These are phyloP conservation scores for Anomalospiza imberbis DNA, from an alignment of 2,797 vertebrate species.

Conservation along the genomic window DNA sequence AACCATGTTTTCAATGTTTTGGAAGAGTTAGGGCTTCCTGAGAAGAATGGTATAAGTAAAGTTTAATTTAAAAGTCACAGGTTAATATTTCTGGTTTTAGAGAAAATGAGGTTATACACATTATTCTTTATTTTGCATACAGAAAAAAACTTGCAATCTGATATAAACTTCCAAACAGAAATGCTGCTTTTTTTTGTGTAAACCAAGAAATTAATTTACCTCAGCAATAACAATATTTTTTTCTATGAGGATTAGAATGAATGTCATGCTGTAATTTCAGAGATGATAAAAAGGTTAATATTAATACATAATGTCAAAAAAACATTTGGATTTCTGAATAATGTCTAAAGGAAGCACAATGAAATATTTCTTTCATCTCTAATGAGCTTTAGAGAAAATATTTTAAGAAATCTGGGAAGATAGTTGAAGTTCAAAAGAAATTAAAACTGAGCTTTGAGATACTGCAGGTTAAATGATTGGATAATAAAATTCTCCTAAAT, in stretches of 20 bases:
- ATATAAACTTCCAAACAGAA: neutral
- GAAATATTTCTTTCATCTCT: slow-evolving; percentile 45
- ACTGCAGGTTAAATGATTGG: neutral
- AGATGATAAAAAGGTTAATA: slow-evolving; percentile 18
- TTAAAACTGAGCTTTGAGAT: slow-evolving; percentile 21
- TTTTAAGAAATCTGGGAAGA: neutral
- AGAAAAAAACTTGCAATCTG: neutral
- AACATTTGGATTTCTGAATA: slow-evolving; percentile 12
- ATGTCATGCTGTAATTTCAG: slow-evolving; percentile 21
- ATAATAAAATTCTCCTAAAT: neutral
- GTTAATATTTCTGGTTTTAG: slow-evolving; percentile 2
- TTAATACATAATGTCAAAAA: neutral
- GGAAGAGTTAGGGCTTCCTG: neutral
- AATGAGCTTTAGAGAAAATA: slow-evolving; percentile 10
- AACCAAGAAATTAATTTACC: neutral
- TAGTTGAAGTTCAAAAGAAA: slow-evolving; percentile 32
- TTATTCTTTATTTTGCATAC: neutral
- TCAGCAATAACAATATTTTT: neutral
- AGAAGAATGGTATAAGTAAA: neutral
- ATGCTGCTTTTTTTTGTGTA: neutral
- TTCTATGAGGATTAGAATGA: neutral
- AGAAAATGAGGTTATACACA: neutral
- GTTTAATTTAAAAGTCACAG: slow-evolving; percentile 16
- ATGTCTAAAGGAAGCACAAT: neutral
- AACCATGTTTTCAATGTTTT: neutral